Base-by-base conservation (phyloP, 2,888 invertebrate species). In the Psylliodes chrysocephalus region DNA sequence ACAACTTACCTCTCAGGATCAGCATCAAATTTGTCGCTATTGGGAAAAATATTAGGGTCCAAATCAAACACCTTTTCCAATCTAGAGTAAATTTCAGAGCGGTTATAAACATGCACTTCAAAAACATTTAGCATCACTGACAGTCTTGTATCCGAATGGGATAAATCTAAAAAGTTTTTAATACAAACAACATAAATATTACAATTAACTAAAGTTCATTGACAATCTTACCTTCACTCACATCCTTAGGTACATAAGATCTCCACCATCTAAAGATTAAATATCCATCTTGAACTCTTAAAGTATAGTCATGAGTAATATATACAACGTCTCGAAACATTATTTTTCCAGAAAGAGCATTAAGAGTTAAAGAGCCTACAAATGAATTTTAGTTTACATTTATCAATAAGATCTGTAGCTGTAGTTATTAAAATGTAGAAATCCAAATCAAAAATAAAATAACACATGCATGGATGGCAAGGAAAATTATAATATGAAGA, bases 191-290 rank as follows among this genome's bases (percentile, higher is more conserved):
- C 1, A 30, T 6, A 30, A 30, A 30, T 25, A 6, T 2, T 8
- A 30, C 10, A 2, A 30, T 30, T 10, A 30, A 8, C n/a, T 30
- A 30, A 30, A 4, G 6, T n/a, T n/a, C n/a, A n/a, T n/a, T n/a
- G n/a, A n/a, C n/a, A 12, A 18, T 38, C 22, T 68, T 81, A 95
- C 96, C 96, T 90, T 96, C 96, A 55, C 94, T 94, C 33, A 95
- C 93, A 86, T 96, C 95, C 83, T 95, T 96, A 51, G 95, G 95
- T 53, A 96, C 92, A 81, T 96, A 96, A 30, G 95, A 93, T 69
- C 95, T 87, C 98, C 98, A 99, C 95, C 97, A 99, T 52, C 97
- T 88, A 84, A 99, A 98, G 83, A 98, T 95, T 68, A 97, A 86
- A 87, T 96, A 97, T 1, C 98, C 98, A 85, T 98, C 98, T 82